Percentiles rank a stretch among this genome's conserved stretches.
Evolutionary conservation across 2,797 vertebrate species (phyloP).

Genomic region (Odontamblyopus rebecca): DNA sequence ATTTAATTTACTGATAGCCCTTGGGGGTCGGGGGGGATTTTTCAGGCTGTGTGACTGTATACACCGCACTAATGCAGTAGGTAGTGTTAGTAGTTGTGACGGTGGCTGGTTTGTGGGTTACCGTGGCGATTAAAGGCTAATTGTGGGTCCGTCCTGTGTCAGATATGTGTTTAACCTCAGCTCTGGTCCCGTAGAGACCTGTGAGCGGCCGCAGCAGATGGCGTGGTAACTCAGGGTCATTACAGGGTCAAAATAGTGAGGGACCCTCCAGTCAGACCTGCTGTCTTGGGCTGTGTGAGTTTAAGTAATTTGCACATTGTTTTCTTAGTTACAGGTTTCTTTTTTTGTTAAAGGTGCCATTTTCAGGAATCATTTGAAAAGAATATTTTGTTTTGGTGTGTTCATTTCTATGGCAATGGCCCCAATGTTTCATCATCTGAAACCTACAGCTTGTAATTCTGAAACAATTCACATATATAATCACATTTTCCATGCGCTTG

Average conservation of each 20-base stretch:
- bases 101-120: neutral
- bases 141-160: constrained; percentile 51
- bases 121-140: constrained; percentile 26
- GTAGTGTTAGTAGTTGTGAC: neutral
- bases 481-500: neutral
- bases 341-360: too few relatives aligned
- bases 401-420: too few relatives aligned
- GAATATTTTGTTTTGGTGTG: neutral
- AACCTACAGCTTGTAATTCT: neutral
- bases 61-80: neutral
- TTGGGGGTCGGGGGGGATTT: constrained; percentile 58
- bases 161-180: constrained; percentile 71
- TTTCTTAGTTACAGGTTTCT: neutral
- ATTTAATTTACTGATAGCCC: constrained; percentile 75
- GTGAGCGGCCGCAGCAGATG: constrained; percentile 71
- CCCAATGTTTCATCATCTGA: neutral
- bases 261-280: constrained; percentile 32
- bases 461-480: neutral
- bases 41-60: constrained; percentile 17
- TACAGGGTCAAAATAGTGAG: constrained; percentile 37
- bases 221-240: constrained; percentile 39
- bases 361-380: neutral
- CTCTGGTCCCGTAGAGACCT: constrained; percentile 51
- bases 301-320: neutral
- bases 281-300: constrained; percentile 18